Base-by-base conservation (phyloP, 2,888 invertebrate species). In the Cerastis leucographa region DNA sequence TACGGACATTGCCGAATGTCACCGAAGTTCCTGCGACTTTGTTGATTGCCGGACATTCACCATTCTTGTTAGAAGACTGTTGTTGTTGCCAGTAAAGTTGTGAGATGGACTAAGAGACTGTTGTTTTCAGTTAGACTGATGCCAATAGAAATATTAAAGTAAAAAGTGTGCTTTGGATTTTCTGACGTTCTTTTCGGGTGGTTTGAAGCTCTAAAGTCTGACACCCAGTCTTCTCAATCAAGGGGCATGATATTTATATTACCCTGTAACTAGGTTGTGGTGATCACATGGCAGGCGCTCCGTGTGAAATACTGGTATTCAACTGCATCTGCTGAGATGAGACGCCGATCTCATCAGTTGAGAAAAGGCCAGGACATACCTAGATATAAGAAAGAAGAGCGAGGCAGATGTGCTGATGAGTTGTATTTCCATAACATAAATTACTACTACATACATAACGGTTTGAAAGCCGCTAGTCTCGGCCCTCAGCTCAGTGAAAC, bases 1-100 rank as follows among this genome's bases (percentile, higher is more conserved):
- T 25, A 25, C 81, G 74, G 68, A 68, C 40, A 51, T 42, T 25
- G 75, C 74, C 54, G 44, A 59, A 80, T 51, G 74, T n/a, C 44
- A 25, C 22, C 49, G 61, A 54, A 51, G n/a, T 42, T 6, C 64
- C 40, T 22, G 29, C 51, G 11, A 40, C 22, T 65, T 25, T 22
- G 3, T 19, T 17, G 22, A 51, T 59, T 71, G 67, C 14, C 62
- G 49, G 29, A 56, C 11, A 46, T 62, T 66, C 22, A 29, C 76
- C 64, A 49, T 46, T 79, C 29, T 56, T 64, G 49, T 74, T 59
- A 73, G 19, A 46, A 22, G 14, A 14, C 46, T 54, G 22, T 29
- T 46, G 25, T 51, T 42, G 56, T 19, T 19, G 54, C 14, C 25
- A 35, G 9, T 35, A 5, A 4, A 54, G 56, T 56, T 62, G n/a